phyloP scores from a whole-genome alignment of 2,888 invertebrate species.

The Drosophila eohydei region DNA sequence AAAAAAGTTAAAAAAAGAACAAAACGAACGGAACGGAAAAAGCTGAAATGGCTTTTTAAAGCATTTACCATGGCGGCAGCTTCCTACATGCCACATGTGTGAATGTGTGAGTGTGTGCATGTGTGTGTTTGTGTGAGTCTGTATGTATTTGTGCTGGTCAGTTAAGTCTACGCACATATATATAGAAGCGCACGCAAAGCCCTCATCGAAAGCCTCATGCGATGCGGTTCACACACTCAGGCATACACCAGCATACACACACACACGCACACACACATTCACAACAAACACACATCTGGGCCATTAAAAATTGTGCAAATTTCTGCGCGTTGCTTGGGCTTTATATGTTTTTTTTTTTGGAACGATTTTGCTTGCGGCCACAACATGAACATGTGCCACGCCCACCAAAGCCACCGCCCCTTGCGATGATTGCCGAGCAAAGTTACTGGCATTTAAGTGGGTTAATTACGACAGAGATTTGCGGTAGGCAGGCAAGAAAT shows the following conservation, averaged over 20 bases:
- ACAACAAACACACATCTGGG: conserved; percentile 26
- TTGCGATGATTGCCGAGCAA: conserved; percentile 48
- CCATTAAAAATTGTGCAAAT: conserved; percentile 73
- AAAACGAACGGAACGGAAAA: conserved; percentile 22
- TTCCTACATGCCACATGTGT: conserved; percentile 24
- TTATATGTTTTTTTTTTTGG: conserved; percentile 17
- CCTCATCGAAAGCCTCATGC: conserved; percentile 55
- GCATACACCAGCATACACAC: conserved; percentile 15
- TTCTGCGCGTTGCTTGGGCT: conserved; percentile 61
- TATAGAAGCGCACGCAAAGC: conserved; percentile 39
- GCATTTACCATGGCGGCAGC: conserved; percentile 57
- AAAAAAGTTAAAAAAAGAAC: conserved; percentile 18
- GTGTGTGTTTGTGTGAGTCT: conserved; percentile 10
- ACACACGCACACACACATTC: conserved; percentile 1
- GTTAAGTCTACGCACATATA: conserved; percentile 57
- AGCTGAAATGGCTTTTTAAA: conserved; percentile 76
- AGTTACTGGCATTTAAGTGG: conserved; percentile 62
- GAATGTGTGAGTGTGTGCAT: conserved; percentile 17
- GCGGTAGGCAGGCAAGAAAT: conserved; percentile 42
- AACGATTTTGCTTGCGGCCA: conserved; percentile 41
- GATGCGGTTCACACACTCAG: conserved; percentile 17
- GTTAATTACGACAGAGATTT: conserved; percentile 70
- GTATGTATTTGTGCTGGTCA: conserved; percentile 46
- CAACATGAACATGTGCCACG: conserved; percentile 38
- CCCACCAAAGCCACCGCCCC: conserved; percentile 47